Percentiles rank a stretch among this genome's conserved stretches.
Evolutionary conservation across 2,113 vertebrate genomes (phyloP).

Genomic region (Microcebus jonahi): DNA sequence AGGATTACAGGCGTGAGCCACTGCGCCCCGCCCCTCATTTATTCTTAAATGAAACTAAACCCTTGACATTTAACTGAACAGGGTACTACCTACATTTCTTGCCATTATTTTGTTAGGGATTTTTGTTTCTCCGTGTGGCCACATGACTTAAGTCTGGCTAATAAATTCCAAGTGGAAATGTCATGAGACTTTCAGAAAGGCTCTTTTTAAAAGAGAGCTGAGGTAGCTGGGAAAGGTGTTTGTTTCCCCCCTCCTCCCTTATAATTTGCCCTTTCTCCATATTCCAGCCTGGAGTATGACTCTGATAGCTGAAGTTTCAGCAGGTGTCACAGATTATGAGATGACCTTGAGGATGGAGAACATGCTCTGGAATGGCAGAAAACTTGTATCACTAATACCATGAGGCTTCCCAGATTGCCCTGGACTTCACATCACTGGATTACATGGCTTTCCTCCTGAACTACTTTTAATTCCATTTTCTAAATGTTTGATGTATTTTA

Average conservation of each 20-base stretch:
- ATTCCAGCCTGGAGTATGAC: neutral
- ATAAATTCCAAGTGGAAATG: neutral
- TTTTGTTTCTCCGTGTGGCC: neutral
- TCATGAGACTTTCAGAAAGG: neutral
- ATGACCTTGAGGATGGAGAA: neutral
- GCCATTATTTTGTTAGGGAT: too few species aligned
- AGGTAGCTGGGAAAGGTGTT: neutral
- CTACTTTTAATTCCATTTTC: neutral
- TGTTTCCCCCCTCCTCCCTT: neutral
- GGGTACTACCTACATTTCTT: too few species aligned
- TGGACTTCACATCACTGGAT: neutral
- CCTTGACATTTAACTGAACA: too few species aligned
- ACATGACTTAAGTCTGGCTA: neutral
- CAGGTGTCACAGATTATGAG: neutral
- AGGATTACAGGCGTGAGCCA: too few species aligned
- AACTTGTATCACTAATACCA: neutral
- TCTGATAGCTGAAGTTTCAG: slow-evolving; percentile 3
- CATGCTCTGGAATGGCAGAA: neutral
- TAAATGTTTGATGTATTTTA: neutral
- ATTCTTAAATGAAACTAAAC: too few species aligned
- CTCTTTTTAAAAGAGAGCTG: neutral
- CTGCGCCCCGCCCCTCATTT: too few species aligned
- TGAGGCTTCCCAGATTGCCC: neutral
- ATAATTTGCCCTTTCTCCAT: neutral
- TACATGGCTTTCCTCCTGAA: neutral